Evolutionary conservation across 2,888 invertebrate genomes (phyloP), one percentile per base, ranked within the genome.

Genomic region (Pandemis cinnamomeana): DNA sequence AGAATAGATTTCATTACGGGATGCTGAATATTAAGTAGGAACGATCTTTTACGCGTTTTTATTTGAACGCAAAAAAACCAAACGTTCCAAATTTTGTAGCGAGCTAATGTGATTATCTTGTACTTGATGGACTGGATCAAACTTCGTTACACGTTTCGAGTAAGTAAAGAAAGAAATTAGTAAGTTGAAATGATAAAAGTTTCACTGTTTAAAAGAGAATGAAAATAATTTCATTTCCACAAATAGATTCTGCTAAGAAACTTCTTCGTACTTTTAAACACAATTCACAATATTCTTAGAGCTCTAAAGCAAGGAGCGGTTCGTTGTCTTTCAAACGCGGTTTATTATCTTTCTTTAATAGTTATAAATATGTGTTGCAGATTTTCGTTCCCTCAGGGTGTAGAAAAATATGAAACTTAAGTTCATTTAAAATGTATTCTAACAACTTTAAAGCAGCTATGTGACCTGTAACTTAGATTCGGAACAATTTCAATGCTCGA

Each of bases 111-210:
- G 41, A 20, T 42, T 55, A 42, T 42, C 27, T 55, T 20, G 46
- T 64, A 46, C 46, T 64, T 64, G 46, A 55, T 53, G 55, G 42
- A 55, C 5, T 55, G 55, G 20, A 67, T 20, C 10, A 55, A 67
- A 67, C 67, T 67, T 67, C 42, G 67, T 55, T 44, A 46, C 20
- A 63, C 20, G 13, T 44, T 58, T 42, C 11, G 6, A 67, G 67
- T 58, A 44, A 44, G 42, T 58, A 7, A 68, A 27, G 58, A 58
- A 68, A 68, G 27, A 27, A 58, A 68, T 20, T 58, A 58, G 58
- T 46, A 58, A 70, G 44, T 67, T 70, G n/a, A 46, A 68, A 68
- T 68, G 20, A 60, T 46, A 68, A 60, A 67, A 60, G 58, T 60
- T 46, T 58, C 44, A 58, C 55, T 46, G 58, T 58, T 46, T 44